Evolutionary conservation across 1,140 invertebrate species (phyloP).

Genomic region (Euwallacea fornicatus): DNA sequence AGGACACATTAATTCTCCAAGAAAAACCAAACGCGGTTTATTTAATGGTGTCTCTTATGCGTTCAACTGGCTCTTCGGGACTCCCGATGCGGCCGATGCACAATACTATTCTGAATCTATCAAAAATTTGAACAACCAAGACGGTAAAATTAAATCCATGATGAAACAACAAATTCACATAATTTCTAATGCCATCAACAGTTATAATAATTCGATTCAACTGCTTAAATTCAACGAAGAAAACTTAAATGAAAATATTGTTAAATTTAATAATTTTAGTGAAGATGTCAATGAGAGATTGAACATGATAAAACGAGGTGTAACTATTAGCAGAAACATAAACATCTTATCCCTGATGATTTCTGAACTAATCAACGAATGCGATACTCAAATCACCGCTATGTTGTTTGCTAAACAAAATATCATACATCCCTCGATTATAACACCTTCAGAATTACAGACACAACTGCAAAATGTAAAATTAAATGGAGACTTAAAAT

Average conservation of each 20-base stretch:
- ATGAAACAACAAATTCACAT: constrained; percentile 39
- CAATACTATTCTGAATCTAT: constrained; percentile 43
- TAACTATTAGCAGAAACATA: too few relatives aligned
- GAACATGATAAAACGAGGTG: too few relatives aligned
- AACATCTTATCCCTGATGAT: too few relatives aligned
- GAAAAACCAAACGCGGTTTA: constrained; percentile 28
- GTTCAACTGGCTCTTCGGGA: constrained; percentile 50
- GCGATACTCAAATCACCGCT: constrained; percentile 41
- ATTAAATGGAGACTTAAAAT: too few relatives aligned
- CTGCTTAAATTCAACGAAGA: too few relatives aligned
- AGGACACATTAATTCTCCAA: constrained; percentile 21
- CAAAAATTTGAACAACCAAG: constrained; percentile 31
- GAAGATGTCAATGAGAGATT: too few relatives aligned
- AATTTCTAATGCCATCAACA: constrained; percentile 22
- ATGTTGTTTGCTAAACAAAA: constrained; percentile 46
- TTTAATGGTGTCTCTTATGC: constrained; percentile 44
- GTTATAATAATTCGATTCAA: too few relatives aligned
- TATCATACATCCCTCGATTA: constrained; percentile 46
- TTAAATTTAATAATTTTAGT: too few relatives aligned
- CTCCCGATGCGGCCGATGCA: constrained; percentile 43
- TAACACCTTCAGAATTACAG: constrained; percentile 40
- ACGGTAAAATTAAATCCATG: constrained; percentile 29
- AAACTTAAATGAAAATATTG: too few relatives aligned
- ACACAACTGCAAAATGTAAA: constrained; percentile 39
- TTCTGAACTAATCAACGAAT: constrained; percentile 42